A percentile compares a stretch with the other conserved stretches of the same genome.
Conservation (phyloP, 2,113 vertebrate species). For the Halcyon senegalensis region DNA sequence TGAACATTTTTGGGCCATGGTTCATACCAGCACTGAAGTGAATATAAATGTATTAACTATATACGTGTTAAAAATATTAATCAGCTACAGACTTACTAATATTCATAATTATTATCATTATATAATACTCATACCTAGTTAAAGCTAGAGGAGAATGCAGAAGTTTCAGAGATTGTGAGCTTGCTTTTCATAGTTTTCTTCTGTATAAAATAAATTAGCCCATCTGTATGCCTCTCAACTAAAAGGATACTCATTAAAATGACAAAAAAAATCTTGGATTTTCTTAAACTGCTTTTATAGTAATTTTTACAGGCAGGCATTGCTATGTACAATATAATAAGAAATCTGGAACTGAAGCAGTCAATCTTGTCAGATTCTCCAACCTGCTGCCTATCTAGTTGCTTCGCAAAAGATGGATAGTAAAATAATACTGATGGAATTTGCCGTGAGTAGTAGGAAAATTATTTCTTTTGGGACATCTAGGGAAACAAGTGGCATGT, state of each 20-base stretch:
- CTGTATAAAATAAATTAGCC: not conserved
- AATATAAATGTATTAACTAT: not conserved
- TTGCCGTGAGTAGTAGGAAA: not conserved
- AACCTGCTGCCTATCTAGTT: slow-evolving; percentile 19
- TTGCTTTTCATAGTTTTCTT: not conserved
- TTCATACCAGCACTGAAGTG: not conserved
- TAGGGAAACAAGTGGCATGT: not conserved
- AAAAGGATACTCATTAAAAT: not conserved
- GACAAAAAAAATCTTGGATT: not conserved
- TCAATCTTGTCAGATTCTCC: not conserved
- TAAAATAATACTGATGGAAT: slow-evolving; percentile 20
- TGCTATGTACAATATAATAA: not conserved
- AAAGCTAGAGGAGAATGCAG: not conserved
- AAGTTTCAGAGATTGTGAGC: not conserved
- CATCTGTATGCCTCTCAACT: not conserved
- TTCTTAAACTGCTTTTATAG: not conserved
- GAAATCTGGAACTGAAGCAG: not conserved
- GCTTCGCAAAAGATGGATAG: slow-evolving; percentile 3
- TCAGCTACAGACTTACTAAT: not conserved
- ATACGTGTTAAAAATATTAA: not conserved
- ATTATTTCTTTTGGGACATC: not conserved
- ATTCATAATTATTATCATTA: not conserved
- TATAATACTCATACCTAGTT: not conserved
- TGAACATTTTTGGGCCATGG: not conserved
- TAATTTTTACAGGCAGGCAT: not conserved